Percentiles rank a stretch among this genome's conserved stretches.
Conservation (phyloP, 92 coral and sea anemone species). For the Galaxea fascicularis region DNA sequence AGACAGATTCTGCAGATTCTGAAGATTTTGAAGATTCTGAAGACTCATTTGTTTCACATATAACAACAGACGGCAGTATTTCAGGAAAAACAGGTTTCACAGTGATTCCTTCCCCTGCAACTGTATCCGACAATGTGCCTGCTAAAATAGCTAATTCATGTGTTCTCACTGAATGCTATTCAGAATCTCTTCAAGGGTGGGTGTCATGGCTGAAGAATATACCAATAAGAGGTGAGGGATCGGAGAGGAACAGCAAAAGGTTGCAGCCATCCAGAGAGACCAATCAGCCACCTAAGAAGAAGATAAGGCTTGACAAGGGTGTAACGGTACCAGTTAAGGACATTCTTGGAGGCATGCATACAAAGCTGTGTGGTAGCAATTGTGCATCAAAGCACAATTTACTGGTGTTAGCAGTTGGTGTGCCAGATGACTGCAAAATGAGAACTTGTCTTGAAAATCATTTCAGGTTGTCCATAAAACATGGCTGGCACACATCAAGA, state of each 20-base stretch:
- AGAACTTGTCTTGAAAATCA: constrained; percentile 20
- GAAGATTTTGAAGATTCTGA: not conserved
- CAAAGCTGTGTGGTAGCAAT: not conserved
- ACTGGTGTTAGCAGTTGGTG: constrained; percentile 21
- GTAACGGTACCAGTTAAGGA: constrained; percentile 1
- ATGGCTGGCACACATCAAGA: constrained; percentile 3
- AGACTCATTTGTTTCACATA: not conserved
- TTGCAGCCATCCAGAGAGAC: not conserved
- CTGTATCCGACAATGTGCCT: not conserved
- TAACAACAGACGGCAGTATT: not conserved
- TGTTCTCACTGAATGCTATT: not conserved
- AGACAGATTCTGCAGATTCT: not conserved
- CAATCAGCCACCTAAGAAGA: constrained; percentile 21
- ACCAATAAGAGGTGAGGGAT: not conserved
- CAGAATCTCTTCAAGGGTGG: not conserved
- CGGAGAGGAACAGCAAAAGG: not conserved
- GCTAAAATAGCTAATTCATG: not conserved
- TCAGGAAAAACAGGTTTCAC: not conserved
- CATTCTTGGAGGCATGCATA: constrained; percentile 7
- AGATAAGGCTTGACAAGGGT: constrained; percentile 9
- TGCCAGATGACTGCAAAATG: not conserved
- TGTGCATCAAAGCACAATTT: constrained; percentile 17
- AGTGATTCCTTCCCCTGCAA: not conserved
- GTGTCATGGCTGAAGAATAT: not conserved
- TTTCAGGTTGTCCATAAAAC: not conserved